Evolutionary conservation across 2,797 vertebrate genomes (phyloP).

Genomic region (Manis pentadactyla): DNA sequence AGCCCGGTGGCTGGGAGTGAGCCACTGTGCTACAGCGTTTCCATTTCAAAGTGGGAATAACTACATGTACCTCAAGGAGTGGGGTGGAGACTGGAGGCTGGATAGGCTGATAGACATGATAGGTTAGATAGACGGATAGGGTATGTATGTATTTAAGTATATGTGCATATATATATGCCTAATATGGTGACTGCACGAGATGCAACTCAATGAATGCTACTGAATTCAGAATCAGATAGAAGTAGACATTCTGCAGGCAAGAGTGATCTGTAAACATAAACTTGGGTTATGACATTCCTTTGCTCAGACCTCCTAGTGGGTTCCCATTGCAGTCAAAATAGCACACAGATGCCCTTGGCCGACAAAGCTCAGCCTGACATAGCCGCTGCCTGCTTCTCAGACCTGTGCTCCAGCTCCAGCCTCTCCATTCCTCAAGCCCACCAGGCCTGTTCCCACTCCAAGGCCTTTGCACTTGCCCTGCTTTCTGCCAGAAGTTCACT

Average conservation of each 20-base stretch:
- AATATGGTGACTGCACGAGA: background rate
- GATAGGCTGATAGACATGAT: background rate
- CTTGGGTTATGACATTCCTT: background rate
- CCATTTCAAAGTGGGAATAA: background rate
- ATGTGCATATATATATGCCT: background rate
- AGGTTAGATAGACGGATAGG: background rate
- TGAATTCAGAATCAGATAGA: background rate
- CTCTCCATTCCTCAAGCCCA: background rate
- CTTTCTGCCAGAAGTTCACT: background rate
- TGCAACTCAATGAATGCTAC: background rate
- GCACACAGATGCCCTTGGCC: background rate
- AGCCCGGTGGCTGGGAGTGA: background rate
- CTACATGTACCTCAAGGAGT: rapidly evolving
- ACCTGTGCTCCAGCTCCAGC: background rate
- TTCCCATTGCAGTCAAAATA: background rate
- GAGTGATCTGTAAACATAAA: background rate
- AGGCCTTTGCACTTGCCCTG: background rate
- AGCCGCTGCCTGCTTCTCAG: background rate
- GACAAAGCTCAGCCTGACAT: rapidly evolving
- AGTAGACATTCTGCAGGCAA: background rate
- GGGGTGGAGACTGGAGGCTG: background rate
- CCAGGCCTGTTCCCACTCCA: background rate
- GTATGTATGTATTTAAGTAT: too few species aligned
- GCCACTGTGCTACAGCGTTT: background rate
- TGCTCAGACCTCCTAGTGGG: background rate